These are phyloP conservation scores for Echinarachnius parma DNA, from an alignment of 53 echinoderm and acorn worm species.

Conservation along the genomic window DNA sequence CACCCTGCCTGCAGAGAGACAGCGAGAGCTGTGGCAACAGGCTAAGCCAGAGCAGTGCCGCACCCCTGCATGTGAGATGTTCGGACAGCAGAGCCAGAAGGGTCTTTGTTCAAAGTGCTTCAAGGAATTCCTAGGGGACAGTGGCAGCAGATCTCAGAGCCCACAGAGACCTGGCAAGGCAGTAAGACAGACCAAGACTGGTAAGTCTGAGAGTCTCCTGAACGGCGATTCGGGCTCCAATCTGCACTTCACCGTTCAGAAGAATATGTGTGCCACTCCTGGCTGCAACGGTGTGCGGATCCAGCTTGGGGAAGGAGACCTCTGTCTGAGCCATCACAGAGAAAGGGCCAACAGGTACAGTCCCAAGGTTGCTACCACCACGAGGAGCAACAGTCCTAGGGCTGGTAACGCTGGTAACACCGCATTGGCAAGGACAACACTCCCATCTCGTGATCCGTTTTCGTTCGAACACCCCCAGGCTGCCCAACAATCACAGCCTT, in stretches of 20 bases:
- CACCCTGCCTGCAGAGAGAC: constrained; percentile 6
- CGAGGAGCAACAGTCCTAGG: neutral
- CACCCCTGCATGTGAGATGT: constrained; percentile 39
- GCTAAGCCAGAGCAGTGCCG: constrained; percentile 1
- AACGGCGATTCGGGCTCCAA: neutral
- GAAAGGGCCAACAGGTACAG: constrained; percentile 11
- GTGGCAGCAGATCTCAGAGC: neutral
- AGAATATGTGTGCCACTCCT: constrained; percentile 80
- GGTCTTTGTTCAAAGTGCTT: constrained; percentile 25
- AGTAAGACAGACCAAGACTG: neutral
- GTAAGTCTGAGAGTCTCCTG: neutral
- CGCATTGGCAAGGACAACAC: no score
- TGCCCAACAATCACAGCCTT: neutral
- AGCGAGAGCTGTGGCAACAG: constrained; percentile 2
- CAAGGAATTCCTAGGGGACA: constrained; percentile 14
- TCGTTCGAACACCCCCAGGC: neutral
- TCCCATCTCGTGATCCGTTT: neutral
- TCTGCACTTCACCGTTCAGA: constrained; percentile 61
- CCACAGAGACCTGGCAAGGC: neutral
- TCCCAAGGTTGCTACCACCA: neutral
- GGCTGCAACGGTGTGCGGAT: constrained; percentile 75
- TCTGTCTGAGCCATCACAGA: constrained; percentile 8
- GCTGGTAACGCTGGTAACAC: constrained; percentile 2
- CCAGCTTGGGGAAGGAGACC: neutral
- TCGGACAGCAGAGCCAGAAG: neutral